Evolutionary conservation across 2,888 invertebrate genomes (phyloP), one percentile per base, ranked within the genome.

Genomic region (Subacronicta megacephala): DNA sequence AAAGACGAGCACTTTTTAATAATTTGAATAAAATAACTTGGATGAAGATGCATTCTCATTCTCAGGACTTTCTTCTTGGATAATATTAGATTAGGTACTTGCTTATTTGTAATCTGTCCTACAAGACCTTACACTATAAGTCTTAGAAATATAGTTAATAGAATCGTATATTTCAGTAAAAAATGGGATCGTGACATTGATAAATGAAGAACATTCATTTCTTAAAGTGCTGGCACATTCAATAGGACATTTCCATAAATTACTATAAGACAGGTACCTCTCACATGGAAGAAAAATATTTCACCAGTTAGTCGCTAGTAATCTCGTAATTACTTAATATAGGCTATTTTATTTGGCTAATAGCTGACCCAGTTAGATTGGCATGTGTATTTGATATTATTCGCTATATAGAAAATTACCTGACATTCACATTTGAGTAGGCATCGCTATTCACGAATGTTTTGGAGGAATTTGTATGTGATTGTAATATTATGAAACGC

Each of bases 191-290:
- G 63, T 79, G 88, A 87, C 88, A 63, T 84, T 87, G 88, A 88
- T 78, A 83, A 86, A 89, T 89, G 85, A 81, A 82, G 73, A 81
- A 86, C 81, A 83, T 83, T 85, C 86, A 87, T 88, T 87, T 86
- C 84, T 81, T 77, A 82, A 84, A 87, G 87, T 87, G 85, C 85
- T 83, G 73, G 74, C 67, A 76, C 75, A 77, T 82, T 80, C 78
- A 80, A 81, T 82, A 78, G 72, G 71, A 80, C 75, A 79, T 81
- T 79, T 82, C 72, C 77, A 86, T 83, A 84, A 82, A 84, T 83
- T 81, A 82, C 66, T 69, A 20, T 54, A 60, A 56, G 59, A 57
- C 57, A 72, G 58, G 66, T 61, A 59, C 43, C 37, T 44, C 42
- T 62, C 36, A 50, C 35, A 42, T 37, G 10, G 31, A 42, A 36